Evolutionary conservation across 2,888 invertebrate genomes (phyloP).

Genomic region (Nymphalis urticae): DNA sequence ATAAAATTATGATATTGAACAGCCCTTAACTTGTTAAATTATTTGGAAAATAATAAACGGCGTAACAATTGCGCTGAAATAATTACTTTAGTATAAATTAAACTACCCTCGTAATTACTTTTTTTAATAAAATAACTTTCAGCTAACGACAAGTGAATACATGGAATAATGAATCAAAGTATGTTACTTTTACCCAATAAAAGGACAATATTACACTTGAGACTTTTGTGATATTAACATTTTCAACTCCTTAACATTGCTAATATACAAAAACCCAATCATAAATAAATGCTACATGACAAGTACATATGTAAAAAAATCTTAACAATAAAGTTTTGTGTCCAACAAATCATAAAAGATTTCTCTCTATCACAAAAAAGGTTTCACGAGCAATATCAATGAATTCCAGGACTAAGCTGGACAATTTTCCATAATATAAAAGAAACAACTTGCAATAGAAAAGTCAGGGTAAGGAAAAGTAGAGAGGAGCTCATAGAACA

Average conservation of each 20-base stretch:
- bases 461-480: constrained; percentile 16
- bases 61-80: neutral
- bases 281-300: neutral
- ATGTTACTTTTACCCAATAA: too few species aligned
- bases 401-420: constrained; percentile 13
- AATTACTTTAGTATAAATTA: neutral
- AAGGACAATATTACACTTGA: too few species aligned
- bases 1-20: too few species aligned
- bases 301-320: neutral
- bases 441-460: constrained; percentile 27
- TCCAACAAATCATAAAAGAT: constrained; percentile 6
- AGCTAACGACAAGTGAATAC: neutral
- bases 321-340: neutral
- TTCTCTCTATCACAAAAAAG: constrained; percentile 5
- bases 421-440: constrained; percentile 20
- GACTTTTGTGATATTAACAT: neutral
- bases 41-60: too few species aligned
- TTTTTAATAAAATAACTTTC: neutral
- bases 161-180: neutral
- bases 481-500: neutral
- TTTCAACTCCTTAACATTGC: neutral
- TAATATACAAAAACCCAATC: neutral
- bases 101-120: neutral
- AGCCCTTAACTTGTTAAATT: too few species aligned
- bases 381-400: constrained; percentile 12